Evolutionary conservation across 2,797 vertebrate species (phyloP).

Genomic region (Tragopan temminckii): DNA sequence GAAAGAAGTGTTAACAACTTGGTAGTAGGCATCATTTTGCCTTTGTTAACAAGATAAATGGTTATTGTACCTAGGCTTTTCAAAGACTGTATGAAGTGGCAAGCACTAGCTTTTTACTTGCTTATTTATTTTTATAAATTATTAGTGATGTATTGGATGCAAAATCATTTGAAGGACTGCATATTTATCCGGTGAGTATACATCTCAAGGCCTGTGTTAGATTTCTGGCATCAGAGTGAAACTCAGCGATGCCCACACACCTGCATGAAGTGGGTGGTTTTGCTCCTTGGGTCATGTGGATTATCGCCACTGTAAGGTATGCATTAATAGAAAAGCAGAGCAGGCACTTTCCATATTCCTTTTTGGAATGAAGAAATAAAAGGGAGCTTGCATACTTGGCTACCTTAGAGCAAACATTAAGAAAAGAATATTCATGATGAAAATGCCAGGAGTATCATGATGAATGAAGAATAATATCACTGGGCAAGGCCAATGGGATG

Average conservation of each 20-base stretch:
- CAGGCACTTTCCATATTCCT: background rate
- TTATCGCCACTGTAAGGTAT: slow-evolving; percentile 33
- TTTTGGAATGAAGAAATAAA: slow-evolving; percentile 19
- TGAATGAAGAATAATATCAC: background rate
- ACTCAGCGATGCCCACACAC: slow-evolving; percentile 44
- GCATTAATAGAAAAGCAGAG: slow-evolving; percentile 15
- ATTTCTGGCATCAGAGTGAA: slow-evolving; percentile 27
- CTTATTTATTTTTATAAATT: slow-evolving; percentile 32
- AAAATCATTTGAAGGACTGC: slow-evolving; percentile 31
- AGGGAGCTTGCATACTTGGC: background rate
- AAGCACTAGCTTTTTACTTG: background rate
- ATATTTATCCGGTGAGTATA: background rate
- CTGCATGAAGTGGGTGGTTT: slow-evolving; percentile 56
- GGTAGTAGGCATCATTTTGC: background rate
- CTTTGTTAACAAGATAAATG: slow-evolving; percentile 34
- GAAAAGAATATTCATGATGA: slow-evolving; percentile 21
- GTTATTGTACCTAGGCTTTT: background rate
- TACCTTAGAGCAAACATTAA: slow-evolving; percentile 14
- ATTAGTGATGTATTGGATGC: background rate
- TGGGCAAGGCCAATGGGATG: too few relatives aligned
- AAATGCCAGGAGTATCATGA: background rate
- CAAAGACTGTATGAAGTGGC: background rate
- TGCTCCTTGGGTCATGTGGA: background rate
- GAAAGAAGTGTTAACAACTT: slow-evolving; percentile 32
- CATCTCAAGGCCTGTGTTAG: slow-evolving; percentile 2